Conservation (phyloP, 2,888 invertebrate genomes). For the Catocala nupta region DNA sequence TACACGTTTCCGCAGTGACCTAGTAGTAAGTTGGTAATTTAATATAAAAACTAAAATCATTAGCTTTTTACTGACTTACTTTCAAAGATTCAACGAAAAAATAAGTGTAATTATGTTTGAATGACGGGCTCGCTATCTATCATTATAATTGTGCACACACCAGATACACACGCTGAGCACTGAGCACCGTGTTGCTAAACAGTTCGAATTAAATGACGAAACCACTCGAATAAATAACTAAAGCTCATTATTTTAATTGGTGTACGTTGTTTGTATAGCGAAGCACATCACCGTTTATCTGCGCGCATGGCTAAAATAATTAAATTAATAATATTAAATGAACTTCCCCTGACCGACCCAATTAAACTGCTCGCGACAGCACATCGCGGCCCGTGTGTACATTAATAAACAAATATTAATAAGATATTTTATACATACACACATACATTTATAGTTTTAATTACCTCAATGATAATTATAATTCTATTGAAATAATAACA, state of each 20-base stretch:
- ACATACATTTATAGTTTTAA: constrained; percentile 34
- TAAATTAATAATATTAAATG: constrained; percentile 21
- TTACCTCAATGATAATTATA: constrained; percentile 34
- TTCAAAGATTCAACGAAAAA: constrained; percentile 6
- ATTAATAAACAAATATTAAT: constrained; percentile 18
- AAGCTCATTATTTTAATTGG: too few species aligned
- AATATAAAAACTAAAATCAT: constrained; percentile 8
- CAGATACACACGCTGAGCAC: too few species aligned
- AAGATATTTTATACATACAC: constrained; percentile 23
- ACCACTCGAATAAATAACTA: too few species aligned
- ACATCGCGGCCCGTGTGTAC: constrained; percentile 4
- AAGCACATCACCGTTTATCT: too few species aligned
- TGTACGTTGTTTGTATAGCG: too few species aligned
- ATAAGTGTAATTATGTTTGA: not conserved
- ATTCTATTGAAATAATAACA: constrained; percentile 28
- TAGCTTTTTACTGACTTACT: not conserved
- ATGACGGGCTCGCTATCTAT: constrained; percentile 1
- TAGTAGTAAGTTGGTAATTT: constrained; percentile 7
- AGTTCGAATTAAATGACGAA: too few species aligned
- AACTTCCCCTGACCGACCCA: constrained; percentile 23
- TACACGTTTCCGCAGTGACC: constrained; percentile 7
- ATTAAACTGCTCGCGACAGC: constrained; percentile 22
- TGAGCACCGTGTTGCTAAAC: too few species aligned
- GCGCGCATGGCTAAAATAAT: constrained; percentile 10
- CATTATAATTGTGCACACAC: too few species aligned